phyloP scores from a whole-genome alignment of 2,888 invertebrate species.

The Aproaerema taeniolella region DNA sequence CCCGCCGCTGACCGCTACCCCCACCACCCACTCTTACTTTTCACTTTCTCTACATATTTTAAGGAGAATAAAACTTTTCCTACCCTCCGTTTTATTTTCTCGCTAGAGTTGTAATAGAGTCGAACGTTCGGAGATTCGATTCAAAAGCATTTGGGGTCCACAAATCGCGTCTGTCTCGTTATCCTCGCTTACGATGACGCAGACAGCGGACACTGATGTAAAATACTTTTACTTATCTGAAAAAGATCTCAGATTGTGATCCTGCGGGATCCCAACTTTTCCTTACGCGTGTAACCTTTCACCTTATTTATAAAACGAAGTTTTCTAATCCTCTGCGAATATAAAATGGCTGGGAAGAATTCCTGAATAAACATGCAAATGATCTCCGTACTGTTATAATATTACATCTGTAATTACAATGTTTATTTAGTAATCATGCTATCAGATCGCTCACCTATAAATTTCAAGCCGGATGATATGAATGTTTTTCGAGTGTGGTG shows the following conservation, averaged over 20 bases:
- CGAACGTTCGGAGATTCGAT: constrained; percentile 37
- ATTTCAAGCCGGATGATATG: too few species aligned
- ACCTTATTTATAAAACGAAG: neutral
- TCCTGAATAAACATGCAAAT: too few species aligned
- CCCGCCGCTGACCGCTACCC: constrained; percentile 67
- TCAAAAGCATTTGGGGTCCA: constrained; percentile 38
- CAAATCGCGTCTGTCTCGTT: constrained; percentile 56
- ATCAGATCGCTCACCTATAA: too few species aligned
- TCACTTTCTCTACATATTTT: constrained; percentile 78
- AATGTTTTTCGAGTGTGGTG: too few species aligned
- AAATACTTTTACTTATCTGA: constrained; percentile 50
- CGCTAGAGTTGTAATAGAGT: constrained; percentile 51
- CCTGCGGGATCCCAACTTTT: constrained; percentile 47
- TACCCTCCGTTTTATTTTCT: constrained; percentile 61
- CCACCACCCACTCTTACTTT: constrained; percentile 57
- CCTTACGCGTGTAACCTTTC: constrained; percentile 24
- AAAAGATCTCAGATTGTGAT: constrained; percentile 37
- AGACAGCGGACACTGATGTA: constrained; percentile 39
- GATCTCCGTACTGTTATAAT: neutral
- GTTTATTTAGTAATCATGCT: neutral
- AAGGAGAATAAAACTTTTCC: constrained; percentile 75
- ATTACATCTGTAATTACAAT: neutral
- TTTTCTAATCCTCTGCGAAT: too few species aligned
- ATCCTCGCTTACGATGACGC: constrained; percentile 40
- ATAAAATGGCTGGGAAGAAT: too few species aligned